Base-by-base conservation (phyloP, 64 coral and sea anemone genomes). In the Pachyseris speciosa region DNA sequence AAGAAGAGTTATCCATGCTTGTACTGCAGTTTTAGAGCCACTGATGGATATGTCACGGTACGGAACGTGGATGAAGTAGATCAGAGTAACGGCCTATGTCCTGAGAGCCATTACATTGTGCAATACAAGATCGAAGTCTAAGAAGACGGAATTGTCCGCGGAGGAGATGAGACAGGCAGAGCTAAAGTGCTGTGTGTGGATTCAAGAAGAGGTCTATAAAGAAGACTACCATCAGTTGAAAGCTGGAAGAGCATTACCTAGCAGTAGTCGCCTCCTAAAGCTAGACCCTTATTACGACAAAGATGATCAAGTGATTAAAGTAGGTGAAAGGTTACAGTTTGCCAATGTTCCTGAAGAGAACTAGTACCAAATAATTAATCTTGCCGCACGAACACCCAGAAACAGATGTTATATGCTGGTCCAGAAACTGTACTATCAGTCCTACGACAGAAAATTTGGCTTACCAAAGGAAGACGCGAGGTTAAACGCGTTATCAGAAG, bases 41-140 rank as follows among this genome's bases (percentile, higher is more conserved):
- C 6, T 68, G 43, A 10, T 85, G 24, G 83, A 69, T 32, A 68
- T 68, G 64, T 47, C 33, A 11, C 61, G 83, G 17, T 48, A 49
- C 26, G 49, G 71, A 9, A 57, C 48, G 42, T 74, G 85, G 69
- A 37, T 75, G 27, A 87, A 33, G n/a, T n/a, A n/a, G n/a, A n/a
- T n/a, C n/a, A n/a, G n/a, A n/a, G n/a, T n/a, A n/a, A 87, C 31
- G 13, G 85, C 85, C n/a, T 87, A 87, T 42, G 45, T 87, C 9
- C 15, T 74, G 20, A 87, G 26, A 50, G 67, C 70, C 20, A 17
- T 86, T 3, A 38, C 74, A 3, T 13, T 72, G 17, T 87, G 55
- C 19, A 87, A 87, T 32, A 75, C 50, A 20, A 75, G 74, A 44
- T 41, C 15, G 22, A 42, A 25, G 44, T 37, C 40, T 30, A 42